phyloP scores from a whole-genome alignment of 2,113 vertebrate species.

The Lepus timidus region DNA sequence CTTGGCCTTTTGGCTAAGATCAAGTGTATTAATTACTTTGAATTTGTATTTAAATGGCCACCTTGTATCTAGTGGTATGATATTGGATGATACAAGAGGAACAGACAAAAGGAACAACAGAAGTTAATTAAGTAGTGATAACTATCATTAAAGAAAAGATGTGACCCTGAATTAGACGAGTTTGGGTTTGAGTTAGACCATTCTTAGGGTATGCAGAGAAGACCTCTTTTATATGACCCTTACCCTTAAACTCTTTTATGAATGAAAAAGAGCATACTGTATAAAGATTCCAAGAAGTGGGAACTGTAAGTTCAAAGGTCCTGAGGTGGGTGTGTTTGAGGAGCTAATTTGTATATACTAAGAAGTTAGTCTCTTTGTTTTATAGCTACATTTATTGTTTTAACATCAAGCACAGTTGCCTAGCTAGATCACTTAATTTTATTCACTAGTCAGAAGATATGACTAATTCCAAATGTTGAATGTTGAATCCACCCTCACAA shows the following conservation, averaged over 20 bases:
- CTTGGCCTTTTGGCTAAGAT: too few relatives aligned
- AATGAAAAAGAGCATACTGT: not conserved
- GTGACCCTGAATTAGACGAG: constrained; percentile 6
- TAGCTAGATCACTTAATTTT: not conserved
- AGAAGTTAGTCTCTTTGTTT: not conserved
- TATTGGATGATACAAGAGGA: not conserved
- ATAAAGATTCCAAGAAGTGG: not conserved
- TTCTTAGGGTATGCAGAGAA: not conserved
- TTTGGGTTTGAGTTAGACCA: not conserved
- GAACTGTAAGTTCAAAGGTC: not conserved
- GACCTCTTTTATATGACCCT: constrained; percentile 1
- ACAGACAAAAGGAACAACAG: not conserved
- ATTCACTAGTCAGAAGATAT: constrained; percentile 10
- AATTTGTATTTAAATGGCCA: constrained; percentile 52
- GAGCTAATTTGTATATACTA: not conserved
- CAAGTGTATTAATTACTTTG: not conserved
- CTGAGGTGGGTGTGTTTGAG: not conserved
- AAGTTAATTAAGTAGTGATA: not conserved
- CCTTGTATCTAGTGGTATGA: not conserved
- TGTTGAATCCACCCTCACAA: not conserved
- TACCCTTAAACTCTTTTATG: not conserved
- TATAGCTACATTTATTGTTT: constrained; percentile 48
- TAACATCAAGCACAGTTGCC: not conserved
- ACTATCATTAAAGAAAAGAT: constrained; percentile 3
- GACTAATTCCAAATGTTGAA: not conserved